phyloP scores from a whole-genome alignment of 2,888 invertebrate genomes.

The Odontothrips loti region DNA sequence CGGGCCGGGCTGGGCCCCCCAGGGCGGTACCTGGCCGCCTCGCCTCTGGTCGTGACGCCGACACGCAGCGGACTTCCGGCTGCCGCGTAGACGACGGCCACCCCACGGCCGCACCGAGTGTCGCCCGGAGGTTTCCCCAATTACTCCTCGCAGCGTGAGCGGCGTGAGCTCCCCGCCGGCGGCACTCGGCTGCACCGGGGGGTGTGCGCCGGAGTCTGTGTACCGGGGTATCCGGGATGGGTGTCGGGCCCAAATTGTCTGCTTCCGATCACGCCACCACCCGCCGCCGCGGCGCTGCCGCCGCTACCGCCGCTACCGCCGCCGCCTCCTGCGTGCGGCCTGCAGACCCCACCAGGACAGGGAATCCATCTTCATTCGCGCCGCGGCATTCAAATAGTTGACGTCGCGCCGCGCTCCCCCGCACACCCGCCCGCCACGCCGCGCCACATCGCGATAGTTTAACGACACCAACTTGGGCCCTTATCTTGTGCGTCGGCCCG shows the following conservation, averaged over 20 bases:
- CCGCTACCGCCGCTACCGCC: too few species aligned
- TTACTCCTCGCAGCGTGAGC: background rate
- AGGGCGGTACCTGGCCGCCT: background rate
- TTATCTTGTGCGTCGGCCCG: background rate
- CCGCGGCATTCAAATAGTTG: background rate
- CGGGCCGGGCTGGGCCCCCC: background rate
- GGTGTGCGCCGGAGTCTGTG: too few species aligned
- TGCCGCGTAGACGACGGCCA: too few species aligned
- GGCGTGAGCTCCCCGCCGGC: background rate
- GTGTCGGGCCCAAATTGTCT: background rate
- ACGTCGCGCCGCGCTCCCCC: background rate
- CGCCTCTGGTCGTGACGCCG: background rate
- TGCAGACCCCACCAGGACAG: background rate
- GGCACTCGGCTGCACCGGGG: too few species aligned
- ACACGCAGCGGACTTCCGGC: background rate
- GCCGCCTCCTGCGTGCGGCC: too few species aligned
- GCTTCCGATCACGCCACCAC: conserved; percentile 13
- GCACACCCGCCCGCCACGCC: background rate
- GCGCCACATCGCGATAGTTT: background rate
- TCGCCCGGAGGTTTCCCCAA: background rate
- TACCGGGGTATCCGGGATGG: background rate
- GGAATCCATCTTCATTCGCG: conserved; percentile 9
- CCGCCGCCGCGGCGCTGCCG: too few species aligned
- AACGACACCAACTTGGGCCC: conserved; percentile 8
- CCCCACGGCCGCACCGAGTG: too few species aligned